Percentiles rank a stretch among this genome's conserved stretches.
Conservation (phyloP, 2,113 vertebrate species). For the Actenoides lindsayi region DNA sequence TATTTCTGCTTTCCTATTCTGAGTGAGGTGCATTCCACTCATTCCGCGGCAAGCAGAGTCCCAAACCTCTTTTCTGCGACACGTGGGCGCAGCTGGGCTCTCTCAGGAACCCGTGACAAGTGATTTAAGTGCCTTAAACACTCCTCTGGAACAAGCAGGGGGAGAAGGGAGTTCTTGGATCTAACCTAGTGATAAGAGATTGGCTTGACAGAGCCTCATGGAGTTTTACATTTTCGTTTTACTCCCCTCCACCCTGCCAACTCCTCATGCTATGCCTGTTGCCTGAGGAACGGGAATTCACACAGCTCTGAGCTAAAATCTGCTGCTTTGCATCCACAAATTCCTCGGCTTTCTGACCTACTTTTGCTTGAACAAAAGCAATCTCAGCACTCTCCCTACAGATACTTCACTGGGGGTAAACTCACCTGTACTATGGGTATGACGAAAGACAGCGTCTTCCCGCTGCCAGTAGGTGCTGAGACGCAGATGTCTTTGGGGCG, state of each 20-base stretch:
- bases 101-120: not conserved
- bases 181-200: not conserved
- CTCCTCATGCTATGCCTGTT: not conserved
- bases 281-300: not conserved
- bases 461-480: constrained; percentile 95
- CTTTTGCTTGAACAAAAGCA: not conserved
- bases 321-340: not conserved
- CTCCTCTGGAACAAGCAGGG: not conserved
- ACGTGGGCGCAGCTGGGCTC: not conserved
- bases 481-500: constrained; percentile 91
- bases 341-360: not conserved
- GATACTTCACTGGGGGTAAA: rapidly evolving
- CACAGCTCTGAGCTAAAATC: not conserved
- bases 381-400: not conserved
- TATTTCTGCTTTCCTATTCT: not conserved
- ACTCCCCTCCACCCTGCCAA: not conserved
- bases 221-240: not conserved
- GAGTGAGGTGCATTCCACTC: not conserved
- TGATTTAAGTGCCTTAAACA: not conserved
- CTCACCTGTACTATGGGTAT: constrained; percentile 92
- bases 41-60: not conserved
- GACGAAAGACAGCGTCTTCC: constrained; percentile 93
- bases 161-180: not conserved
- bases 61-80: not conserved
- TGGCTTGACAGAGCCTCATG: not conserved